Evolutionary conservation across 2,888 invertebrate genomes (phyloP), one percentile per base, ranked within the genome.

Genomic region (Phytoseiulus persimilis): DNA sequence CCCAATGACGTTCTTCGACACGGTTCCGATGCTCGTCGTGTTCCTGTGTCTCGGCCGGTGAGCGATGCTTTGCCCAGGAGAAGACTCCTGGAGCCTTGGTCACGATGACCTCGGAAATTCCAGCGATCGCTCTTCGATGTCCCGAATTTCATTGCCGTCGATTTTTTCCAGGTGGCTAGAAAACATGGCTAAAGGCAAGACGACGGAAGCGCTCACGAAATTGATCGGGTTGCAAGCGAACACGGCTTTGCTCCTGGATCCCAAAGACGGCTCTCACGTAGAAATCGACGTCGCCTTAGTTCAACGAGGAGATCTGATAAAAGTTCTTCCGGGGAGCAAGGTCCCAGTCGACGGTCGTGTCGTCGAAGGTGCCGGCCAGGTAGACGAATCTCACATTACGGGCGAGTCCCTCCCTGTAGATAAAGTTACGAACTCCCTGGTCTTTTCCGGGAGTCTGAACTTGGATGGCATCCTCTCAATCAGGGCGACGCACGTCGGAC

Each of bases 331-430:
- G 0, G 94, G 94, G 23, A 93, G 93, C 83, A 94, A 94, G 91
- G 93, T 94, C 28, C 94, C 94, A 0, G 94, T 94, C 28, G 94
- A 94, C 92, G 94, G 93, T 3, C 92, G 92, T 83, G 94, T 94
- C 0, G 91, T 94, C 6, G 92, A 93, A 89, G 94, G 94, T 11
- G 92, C 91, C 33, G 93, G 94, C 0, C 92, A 93, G 83, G 94
- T 93, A 90, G 94, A 94, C 91, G 94, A 94, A 91, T 93, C 94
- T 0, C 92, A 94, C 14, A 94, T 94, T 89, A 94, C 94, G 28
- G 94, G 94, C 23, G 94, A 94, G 92, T 93, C 93, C n/a, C 93
- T 94, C 93, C 94, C 94, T 2, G 94, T 94, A 0, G 91, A 92
- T 2, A 94, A 94, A 91, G 92, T 92, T 31, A 91, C 92, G 33